phyloP scores from a whole-genome alignment of 2,797 vertebrate species.

The Erithacus rubecula region DNA sequence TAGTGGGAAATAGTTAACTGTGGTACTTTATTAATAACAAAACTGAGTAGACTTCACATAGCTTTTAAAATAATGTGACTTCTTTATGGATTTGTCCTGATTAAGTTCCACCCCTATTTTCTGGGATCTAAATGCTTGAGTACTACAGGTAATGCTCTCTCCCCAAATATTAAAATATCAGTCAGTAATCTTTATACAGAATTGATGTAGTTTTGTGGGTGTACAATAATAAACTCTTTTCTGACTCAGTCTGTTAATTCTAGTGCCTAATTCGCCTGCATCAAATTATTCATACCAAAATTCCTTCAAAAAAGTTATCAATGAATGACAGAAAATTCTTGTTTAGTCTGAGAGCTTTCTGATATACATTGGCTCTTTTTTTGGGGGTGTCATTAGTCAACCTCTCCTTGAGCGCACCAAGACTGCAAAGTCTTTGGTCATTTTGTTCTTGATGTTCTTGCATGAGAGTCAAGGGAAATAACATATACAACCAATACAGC shows the following conservation, averaged over 20 bases:
- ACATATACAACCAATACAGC: fast-evolving
- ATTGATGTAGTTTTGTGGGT: neutral
- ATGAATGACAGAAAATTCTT: neutral
- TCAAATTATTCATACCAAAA: neutral
- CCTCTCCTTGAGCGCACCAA: neutral
- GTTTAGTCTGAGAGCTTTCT: neutral
- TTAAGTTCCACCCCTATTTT: neutral
- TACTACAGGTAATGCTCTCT: neutral
- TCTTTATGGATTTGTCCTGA: neutral
- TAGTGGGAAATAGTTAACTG: neutral
- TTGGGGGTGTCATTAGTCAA: neutral
- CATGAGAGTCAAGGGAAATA: neutral
- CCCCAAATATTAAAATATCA: neutral
- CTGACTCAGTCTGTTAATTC: neutral
- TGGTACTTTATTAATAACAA: neutral
- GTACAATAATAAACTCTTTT: neutral
- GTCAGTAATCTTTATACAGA: neutral
- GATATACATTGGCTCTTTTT: neutral
- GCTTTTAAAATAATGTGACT: neutral
- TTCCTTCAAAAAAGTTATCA: neutral
- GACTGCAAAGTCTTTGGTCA: neutral
- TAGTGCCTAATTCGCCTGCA: neutral
- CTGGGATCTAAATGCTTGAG: neutral
- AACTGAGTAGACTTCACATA: neutral
- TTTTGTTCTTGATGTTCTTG: neutral